Evolutionary conservation across 2,888 invertebrate genomes (phyloP).

Genomic region (Campoletis raptor): DNA sequence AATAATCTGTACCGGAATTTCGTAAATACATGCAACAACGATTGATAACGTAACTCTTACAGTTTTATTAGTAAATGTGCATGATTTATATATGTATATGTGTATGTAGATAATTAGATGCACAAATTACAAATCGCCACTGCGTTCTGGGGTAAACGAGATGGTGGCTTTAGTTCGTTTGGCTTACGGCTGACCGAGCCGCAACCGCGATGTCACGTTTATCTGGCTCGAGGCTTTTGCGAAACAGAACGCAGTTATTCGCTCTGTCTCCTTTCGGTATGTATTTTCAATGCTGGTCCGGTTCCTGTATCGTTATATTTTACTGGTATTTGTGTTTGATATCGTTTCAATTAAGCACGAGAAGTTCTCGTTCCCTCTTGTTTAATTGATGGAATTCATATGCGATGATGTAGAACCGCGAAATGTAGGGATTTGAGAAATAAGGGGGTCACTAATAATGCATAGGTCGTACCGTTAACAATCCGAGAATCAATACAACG

Average conservation of each 20-base stretch:
- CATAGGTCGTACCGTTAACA: neutral
- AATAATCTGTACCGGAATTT: neutral
- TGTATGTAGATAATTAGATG: conserved; percentile 29
- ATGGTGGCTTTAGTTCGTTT: conserved; percentile 52
- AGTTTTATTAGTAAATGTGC: neutral
- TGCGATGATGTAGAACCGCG: conserved; percentile 2
- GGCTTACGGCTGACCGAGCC: conserved; percentile 62
- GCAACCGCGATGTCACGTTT: conserved; percentile 55
- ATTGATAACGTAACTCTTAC: neutral
- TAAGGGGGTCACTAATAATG: conserved; percentile 39
- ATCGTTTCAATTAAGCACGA: conserved; percentile 47
- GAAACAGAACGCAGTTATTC: conserved; percentile 35
- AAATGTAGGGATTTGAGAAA: conserved; percentile 20
- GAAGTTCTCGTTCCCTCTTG: conserved; percentile 33
- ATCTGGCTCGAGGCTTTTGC: conserved; percentile 44
- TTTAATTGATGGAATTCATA: conserved; percentile 51
- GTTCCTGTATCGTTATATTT: conserved; percentile 27
- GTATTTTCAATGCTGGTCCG: conserved; percentile 16
- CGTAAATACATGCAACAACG: neutral
- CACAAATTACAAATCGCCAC: conserved; percentile 40
- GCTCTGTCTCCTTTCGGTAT: conserved; percentile 16
- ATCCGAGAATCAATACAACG: neutral
- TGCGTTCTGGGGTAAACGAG: conserved; percentile 49
- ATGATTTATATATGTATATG: neutral
- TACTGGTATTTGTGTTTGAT: conserved; percentile 37